Evolutionary conservation across 2,797 vertebrate genomes (phyloP).

Genomic region (Smutsia gigantea): DNA sequence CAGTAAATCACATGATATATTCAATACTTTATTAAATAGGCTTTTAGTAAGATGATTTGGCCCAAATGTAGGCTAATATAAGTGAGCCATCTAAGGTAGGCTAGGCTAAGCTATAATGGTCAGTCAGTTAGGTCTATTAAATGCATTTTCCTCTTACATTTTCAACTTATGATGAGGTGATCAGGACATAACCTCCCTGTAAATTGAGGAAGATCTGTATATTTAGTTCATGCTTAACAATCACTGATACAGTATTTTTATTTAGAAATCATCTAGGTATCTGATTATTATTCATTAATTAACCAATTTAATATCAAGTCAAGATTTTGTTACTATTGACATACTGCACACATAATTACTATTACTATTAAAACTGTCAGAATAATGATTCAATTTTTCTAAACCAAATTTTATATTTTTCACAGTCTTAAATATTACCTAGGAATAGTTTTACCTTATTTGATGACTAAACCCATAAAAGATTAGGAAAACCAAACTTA

Average conservation of each 20-base stretch:
- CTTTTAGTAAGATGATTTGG: background rate
- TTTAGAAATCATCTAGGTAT: conserved; percentile 8
- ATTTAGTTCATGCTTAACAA: conserved; percentile 5
- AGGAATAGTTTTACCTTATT: background rate
- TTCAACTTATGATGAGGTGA: background rate
- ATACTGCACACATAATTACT: conserved; percentile 33
- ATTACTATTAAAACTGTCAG: conserved; percentile 12
- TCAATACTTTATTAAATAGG: background rate
- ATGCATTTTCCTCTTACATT: background rate
- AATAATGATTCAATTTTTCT: conserved; percentile 25
- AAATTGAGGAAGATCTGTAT: background rate
- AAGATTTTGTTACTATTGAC: background rate
- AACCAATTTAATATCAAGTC: background rate
- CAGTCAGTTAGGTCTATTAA: background rate
- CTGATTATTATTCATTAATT: conserved; percentile 39
- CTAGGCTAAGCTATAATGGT: background rate
- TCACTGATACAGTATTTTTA: background rate
- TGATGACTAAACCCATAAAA: background rate
- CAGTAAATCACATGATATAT: background rate
- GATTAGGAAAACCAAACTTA: background rate
- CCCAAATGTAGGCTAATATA: too few relatives aligned
- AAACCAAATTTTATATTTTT: conserved; percentile 32
- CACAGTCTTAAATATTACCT: conserved; percentile 1
- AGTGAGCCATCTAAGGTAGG: background rate
- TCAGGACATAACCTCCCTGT: background rate